Base-by-base conservation (phyloP, 2,888 invertebrate species). In the Spialia ferax region DNA sequence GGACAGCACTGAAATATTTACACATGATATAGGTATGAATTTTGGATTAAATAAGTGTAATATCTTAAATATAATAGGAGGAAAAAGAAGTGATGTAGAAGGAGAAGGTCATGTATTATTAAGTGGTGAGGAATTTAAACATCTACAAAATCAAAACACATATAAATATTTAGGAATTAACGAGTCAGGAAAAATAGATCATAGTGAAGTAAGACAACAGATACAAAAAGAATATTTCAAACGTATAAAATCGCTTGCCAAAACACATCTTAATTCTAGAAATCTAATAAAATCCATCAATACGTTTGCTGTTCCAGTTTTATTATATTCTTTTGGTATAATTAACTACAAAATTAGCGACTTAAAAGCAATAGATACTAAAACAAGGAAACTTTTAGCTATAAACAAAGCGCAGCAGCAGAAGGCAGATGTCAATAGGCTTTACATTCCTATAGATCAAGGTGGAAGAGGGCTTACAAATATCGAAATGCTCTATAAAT, bases 121-220 rank as follows among this genome's bases (percentile, higher is more conserved):
- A 13, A 71, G 55, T 20, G 71, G 70, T 5, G 63, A 68, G 1
- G 29, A 54, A 62, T 62, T 73, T 62, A 13, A 29, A 13, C 48
- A 68, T 2, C 22, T 65, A 35, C 0, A 42, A n/a, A 22, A 20
- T 22, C 38, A 15, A 10, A 35, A 72, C n/a, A 69, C 20, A 23
- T 72, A 72, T 20, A 72, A 72, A 69, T 72, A 72, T 50, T 68
- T 73, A 73, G 73, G 71, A 18, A 54, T 69, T 18, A 26, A 69
- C 48, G 63, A 71, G 35, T 50, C 61, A 13, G 61, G 71, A 11
- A 71, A 66, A 66, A 69, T 68, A 62, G 62, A 70, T 11, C 73
- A 73, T 57, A 57, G 26, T 8, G 60, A 62, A 60, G 15, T 66
- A 32, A 68, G 63, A 57, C 29, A 71, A 26, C 68, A 71, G 18